Conservation (phyloP, 2,797 vertebrate species). For the Microctenopoma stevenorrisi region DNA sequence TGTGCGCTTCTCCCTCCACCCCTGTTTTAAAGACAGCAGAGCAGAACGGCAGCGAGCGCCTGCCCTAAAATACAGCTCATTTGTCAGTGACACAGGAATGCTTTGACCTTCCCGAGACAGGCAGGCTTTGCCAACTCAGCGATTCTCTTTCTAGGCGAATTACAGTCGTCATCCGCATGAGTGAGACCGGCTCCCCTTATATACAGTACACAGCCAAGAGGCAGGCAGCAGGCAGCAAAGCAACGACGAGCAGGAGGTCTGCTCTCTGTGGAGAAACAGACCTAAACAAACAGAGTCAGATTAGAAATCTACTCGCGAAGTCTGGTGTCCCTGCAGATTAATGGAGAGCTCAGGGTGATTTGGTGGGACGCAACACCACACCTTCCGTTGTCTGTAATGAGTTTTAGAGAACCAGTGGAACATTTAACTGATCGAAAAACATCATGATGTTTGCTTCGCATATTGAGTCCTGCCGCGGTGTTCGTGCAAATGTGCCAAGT, state of each 20-base stretch:
- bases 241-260: background rate
- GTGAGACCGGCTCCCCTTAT: slow-evolving; percentile 44
- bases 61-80: slow-evolving; percentile 62
- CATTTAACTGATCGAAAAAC: no score
- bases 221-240: slow-evolving; percentile 10
- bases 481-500: background rate
- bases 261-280: background rate
- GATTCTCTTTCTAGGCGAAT: slow-evolving; percentile 57
- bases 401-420: no score
- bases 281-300: no score
- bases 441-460: no score
- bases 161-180: slow-evolving; percentile 70
- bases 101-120: slow-evolving; percentile 75
- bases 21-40: slow-evolving; percentile 57
- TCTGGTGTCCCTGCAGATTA: no score
- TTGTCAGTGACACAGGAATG: slow-evolving; percentile 70
- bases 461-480: background rate
- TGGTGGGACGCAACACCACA: no score
- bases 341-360: no score
- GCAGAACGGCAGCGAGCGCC: slow-evolving; percentile 52
- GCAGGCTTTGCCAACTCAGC: slow-evolving; percentile 70
- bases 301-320: no score
- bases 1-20: slow-evolving; percentile 19
- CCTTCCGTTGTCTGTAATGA: no score
- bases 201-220: background rate